A percentile compares a stretch with the other conserved stretches of the same genome.
Evolutionary conservation across 2,113 vertebrate genomes (phyloP).

Genomic region (Dolichotis patagonum): DNA sequence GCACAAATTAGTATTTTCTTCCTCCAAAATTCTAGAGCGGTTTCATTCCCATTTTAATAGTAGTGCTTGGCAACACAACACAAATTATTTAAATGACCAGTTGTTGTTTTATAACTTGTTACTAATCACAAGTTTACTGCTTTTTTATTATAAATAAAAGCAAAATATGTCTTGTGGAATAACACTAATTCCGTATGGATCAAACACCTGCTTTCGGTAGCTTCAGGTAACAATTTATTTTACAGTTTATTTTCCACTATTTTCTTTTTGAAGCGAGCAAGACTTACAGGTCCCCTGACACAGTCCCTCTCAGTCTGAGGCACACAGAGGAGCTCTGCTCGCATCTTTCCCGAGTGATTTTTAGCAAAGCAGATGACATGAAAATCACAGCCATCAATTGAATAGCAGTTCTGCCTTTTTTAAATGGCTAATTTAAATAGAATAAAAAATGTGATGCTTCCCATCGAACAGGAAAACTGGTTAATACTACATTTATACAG

Average conservation of each 20-base stretch:
- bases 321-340: neutral
- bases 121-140: neutral
- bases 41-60: neutral
- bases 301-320: neutral
- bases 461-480: neutral
- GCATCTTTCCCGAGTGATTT: neutral
- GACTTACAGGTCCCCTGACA: neutral
- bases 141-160: constrained; percentile 45
- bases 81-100: neutral
- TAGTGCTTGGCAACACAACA: neutral
- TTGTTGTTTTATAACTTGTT: neutral
- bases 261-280: neutral
- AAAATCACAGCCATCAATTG: neutral
- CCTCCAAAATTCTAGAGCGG: neutral
- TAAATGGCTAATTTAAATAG: neutral
- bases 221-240: constrained; percentile 1
- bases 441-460: neutral
- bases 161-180: neutral
- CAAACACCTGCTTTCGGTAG: neutral
- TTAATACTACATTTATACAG: neutral
- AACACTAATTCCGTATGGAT: neutral
- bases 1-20: neutral
- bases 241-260: neutral
- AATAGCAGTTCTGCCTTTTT: neutral
- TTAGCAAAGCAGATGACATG: neutral